Evolutionary conservation across 2,797 vertebrate genomes (phyloP).

Genomic region (Peromyscus nudipes): DNA sequence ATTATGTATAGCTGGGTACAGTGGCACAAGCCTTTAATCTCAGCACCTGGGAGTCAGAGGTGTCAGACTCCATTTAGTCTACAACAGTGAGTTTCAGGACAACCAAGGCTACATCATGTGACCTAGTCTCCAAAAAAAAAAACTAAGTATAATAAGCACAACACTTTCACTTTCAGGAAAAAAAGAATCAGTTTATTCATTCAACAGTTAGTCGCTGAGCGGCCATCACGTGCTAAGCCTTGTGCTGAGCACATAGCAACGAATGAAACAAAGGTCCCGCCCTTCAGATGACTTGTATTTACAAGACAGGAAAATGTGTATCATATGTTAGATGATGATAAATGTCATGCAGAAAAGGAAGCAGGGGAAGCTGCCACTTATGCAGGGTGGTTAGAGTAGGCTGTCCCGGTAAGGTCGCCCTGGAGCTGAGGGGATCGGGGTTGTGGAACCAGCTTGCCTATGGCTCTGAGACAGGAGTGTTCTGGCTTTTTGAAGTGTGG

Average conservation of each 20-base stretch:
- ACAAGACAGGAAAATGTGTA: too few relatives aligned
- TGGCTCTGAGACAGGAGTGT: neutral
- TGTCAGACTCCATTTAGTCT: too few relatives aligned
- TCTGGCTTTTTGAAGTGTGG: neutral
- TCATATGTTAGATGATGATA: neutral
- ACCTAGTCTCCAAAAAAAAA: neutral
- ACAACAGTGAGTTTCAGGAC: neutral
- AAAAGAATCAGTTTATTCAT: neutral
- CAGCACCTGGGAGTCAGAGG: neutral
- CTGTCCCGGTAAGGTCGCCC: neutral
- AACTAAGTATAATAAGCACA: neutral
- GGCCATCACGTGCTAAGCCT: neutral
- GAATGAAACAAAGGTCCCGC: neutral
- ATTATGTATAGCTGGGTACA: neutral
- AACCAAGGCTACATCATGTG: neutral
- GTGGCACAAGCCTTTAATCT: neutral
- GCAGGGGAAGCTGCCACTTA: neutral
- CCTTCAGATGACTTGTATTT: neutral
- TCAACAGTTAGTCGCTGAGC: neutral
- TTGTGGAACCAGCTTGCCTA: neutral
- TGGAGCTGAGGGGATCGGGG: too few relatives aligned
- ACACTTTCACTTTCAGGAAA: slow-evolving; percentile 2
- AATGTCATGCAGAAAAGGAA: neutral
- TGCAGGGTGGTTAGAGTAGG: neutral
- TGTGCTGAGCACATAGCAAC: neutral